These are phyloP conservation scores for Philhelius pedissequus DNA, from an alignment of 2,888 invertebrate genomes.

Conservation along the genomic window DNA sequence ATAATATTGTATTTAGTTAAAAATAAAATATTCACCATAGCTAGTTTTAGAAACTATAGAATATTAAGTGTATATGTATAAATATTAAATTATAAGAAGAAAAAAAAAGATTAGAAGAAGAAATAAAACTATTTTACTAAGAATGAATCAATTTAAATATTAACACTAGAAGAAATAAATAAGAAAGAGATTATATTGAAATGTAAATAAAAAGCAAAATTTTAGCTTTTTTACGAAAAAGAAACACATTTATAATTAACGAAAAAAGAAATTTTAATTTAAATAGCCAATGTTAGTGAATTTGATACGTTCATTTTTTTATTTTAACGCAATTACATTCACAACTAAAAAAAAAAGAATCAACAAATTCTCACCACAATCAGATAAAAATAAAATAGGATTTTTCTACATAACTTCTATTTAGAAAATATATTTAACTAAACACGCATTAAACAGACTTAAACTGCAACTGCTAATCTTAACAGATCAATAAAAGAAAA, in stretches of 20 bases:
- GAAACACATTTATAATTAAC: constrained; percentile 1
- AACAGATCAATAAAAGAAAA: not conserved
- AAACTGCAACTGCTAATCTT: constrained; percentile 13
- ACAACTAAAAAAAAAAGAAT: constrained; percentile 9
- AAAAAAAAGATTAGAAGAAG: not conserved
- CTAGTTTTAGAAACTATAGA: not conserved
- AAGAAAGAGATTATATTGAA: not conserved
- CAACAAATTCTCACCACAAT: constrained; percentile 12
- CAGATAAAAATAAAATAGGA: constrained; percentile 3
- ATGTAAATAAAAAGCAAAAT: constrained; percentile 54
- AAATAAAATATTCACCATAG: not conserved
- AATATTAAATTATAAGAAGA: not conserved
- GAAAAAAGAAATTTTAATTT: not conserved
- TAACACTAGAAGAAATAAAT: not conserved
- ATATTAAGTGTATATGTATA: constrained; percentile 10
- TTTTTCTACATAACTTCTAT: constrained; percentile 13
- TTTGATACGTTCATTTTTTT: constrained; percentile 13
- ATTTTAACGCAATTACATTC: constrained; percentile 6
- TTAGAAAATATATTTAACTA: not conserved
- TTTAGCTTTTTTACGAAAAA: constrained; percentile 62
- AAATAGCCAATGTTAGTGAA: constrained; percentile 47
- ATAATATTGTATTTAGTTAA: not conserved
- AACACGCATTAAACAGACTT: constrained; percentile 40
- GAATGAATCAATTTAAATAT: not conserved
- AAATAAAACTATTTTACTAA: constrained; percentile 62